These are phyloP conservation scores for Matsumurasca onukii DNA, from an alignment of 1,140 invertebrate genomes.

Conservation along the genomic window DNA sequence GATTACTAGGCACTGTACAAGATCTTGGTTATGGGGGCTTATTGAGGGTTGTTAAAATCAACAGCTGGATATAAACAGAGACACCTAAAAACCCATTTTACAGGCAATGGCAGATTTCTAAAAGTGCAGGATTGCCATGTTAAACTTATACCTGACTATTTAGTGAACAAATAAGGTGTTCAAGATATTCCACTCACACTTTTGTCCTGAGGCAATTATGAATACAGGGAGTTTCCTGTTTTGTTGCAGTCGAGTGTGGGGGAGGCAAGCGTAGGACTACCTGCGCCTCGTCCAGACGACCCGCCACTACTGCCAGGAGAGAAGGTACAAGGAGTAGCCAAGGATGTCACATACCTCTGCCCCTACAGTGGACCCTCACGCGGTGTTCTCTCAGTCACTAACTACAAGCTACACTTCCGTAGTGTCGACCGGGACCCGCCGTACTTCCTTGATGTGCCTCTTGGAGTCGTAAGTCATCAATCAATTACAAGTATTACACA, in stretches of 20 bases:
- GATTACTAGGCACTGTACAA: no score
- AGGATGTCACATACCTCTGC: slow-evolving; percentile 93
- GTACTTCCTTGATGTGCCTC: slow-evolving; percentile 87
- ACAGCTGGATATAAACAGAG: no score
- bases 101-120: no score
- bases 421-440: slow-evolving; percentile 78
- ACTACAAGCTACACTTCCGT: slow-evolving; percentile 91
- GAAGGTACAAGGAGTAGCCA: slow-evolving; percentile 77
- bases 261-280: slow-evolving; percentile 34
- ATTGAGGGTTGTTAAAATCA: no score
- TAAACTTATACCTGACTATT: no score
- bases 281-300: slow-evolving; percentile 56
- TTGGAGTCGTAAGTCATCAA: slow-evolving; percentile 81
- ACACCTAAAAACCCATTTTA: no score
- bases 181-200: not conserved
- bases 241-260: slow-evolving; percentile 34
- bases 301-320: slow-evolving; percentile 84
- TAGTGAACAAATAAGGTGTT: no score
- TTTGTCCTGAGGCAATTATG: no score
- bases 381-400: slow-evolving; percentile 89
- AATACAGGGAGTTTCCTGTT: no score
- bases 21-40: no score
- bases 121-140: no score
- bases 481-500: no score
- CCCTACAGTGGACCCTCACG: slow-evolving; percentile 88